A percentile compares a stretch with the other conserved stretches of the same genome.
Conservation (phyloP, 1,140 invertebrate genomes). For the Bombyx mori region ASM3026992v2 NC_085117.1:9014501-9015000, state of each 20-base stretch:
- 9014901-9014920: too few species aligned
- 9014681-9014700: slow-evolving; percentile 16
- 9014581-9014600: slow-evolving; percentile 6
- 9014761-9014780: slow-evolving; percentile 50
- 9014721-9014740: slow-evolving; percentile 41
- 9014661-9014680: slow-evolving; percentile 38
- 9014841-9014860: too few species aligned
- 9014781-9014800: neutral
- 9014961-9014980: too few species aligned
- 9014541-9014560: too few species aligned
- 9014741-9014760: slow-evolving; percentile 52
- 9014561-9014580: too few species aligned
- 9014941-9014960: too few species aligned
- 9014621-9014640: slow-evolving; percentile 70
- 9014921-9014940: too few species aligned
- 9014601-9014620: slow-evolving; percentile 55
- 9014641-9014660: slow-evolving; percentile 68
- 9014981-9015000: too few species aligned
- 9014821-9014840: neutral
- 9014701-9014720: slow-evolving; percentile 28
- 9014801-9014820: neutral
- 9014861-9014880: too few species aligned
- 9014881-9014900: too few species aligned
- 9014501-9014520: too few species aligned
- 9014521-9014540: too few species aligned